phyloP scores from a whole-genome alignment of 2,888 invertebrate species.

The Poecilus cupreus region DNA sequence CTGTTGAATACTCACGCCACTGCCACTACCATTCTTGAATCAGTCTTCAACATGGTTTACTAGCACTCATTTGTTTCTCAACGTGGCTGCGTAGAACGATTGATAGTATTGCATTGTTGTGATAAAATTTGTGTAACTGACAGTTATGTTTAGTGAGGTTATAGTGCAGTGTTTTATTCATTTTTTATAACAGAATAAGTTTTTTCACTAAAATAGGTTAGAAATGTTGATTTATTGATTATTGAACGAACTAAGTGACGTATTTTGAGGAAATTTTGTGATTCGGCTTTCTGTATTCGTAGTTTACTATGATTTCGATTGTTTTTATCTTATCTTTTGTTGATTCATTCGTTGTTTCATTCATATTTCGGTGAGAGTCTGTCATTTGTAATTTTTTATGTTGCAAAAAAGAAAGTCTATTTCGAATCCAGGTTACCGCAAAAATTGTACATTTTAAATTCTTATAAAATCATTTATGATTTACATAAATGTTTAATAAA shows the following conservation, averaged over 20 bases:
- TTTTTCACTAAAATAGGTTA: conserved; percentile 6
- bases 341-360: neutral
- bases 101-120: conserved; percentile 5
- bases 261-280: conserved; percentile 9
- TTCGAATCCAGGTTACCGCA: neutral
- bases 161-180: conserved; percentile 8
- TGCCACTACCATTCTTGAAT: conserved; percentile 44
- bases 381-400: neutral
- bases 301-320: neutral
- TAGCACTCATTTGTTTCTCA: conserved; percentile 22
- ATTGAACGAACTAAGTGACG: conserved; percentile 13
- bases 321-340: neutral
- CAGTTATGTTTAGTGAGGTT: neutral
- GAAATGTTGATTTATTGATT: conserved; percentile 40
- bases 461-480: neutral
- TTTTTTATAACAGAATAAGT: neutral
- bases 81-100: conserved; percentile 7
- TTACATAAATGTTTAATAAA: neutral
- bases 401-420: conserved; percentile 1
- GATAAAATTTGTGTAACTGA: neutral
- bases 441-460: neutral
- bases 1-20: conserved; percentile 40
- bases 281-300: neutral
- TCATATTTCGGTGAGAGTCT: neutral
- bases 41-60: conserved; percentile 37